Percentiles rank a stretch among this genome's conserved stretches.
Evolutionary conservation across 1,140 invertebrate genomes (phyloP).

Genomic region (Drosophila aff.): DNA sequence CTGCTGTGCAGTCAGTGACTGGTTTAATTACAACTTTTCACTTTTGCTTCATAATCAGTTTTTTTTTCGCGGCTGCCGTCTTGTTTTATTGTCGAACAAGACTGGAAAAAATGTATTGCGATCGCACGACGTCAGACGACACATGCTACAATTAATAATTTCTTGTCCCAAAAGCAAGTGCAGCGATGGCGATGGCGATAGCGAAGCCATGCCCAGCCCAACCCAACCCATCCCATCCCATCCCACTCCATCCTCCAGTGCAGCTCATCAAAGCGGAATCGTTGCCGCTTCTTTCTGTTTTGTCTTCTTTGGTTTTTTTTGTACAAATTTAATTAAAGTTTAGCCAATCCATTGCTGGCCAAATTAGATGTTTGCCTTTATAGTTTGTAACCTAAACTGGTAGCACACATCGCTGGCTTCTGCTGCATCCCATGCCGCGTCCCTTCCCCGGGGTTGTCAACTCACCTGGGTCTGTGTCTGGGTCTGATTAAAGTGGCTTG

Average conservation of each 20-base stretch:
- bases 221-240: constrained; percentile 17
- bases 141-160: constrained; percentile 79
- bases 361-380: constrained; percentile 68
- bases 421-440: neutral
- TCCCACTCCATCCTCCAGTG: constrained; percentile 16
- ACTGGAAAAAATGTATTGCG: constrained; percentile 72
- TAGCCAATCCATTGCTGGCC: constrained; percentile 61
- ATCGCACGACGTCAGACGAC: constrained; percentile 78
- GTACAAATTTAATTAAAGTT: constrained; percentile 77
- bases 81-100: constrained; percentile 51
- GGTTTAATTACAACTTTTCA: constrained; percentile 83
- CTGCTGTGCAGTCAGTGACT: constrained; percentile 69
- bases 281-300: constrained; percentile 5
- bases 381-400: constrained; percentile 62
- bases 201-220: constrained; percentile 21
- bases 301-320: constrained; percentile 15
- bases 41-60: constrained; percentile 81
- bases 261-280: constrained; percentile 76
- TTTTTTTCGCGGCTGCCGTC: constrained; percentile 51
- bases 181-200: constrained; percentile 24
- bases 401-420: constrained; percentile 50
- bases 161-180: constrained; percentile 50
- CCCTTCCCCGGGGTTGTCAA: constrained; percentile 57
- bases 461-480: constrained; percentile 74
- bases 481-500: constrained; percentile 78